phyloP scores from a whole-genome alignment of 2,888 invertebrate genomes.

The Masnerella sp. region DNA sequence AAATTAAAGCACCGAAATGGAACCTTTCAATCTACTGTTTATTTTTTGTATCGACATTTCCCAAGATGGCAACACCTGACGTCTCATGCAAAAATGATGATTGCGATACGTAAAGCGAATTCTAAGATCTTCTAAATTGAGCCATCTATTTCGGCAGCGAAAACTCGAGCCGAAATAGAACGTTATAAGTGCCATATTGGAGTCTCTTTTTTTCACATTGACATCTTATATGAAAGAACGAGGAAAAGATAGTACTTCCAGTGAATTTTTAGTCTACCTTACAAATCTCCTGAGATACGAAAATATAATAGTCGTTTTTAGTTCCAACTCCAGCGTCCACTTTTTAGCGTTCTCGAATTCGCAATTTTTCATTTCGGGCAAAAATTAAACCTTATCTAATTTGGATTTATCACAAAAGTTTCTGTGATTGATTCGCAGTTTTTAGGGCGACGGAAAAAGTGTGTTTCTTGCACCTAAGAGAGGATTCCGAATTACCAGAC shows the following conservation, averaged over 20 bases:
- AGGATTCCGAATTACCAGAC: conserved; percentile 21
- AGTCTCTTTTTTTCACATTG: conserved; percentile 28
- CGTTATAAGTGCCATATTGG: conserved; percentile 28
- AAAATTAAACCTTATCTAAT: not conserved
- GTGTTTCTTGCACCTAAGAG: conserved; percentile 22
- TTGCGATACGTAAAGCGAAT: conserved; percentile 6
- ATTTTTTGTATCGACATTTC: not conserved
- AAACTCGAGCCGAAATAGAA: conserved; percentile 28
- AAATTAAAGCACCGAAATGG: no score
- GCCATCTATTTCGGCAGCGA: conserved; percentile 22
- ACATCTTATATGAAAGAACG: conserved; percentile 19
- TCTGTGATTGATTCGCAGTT: not conserved
- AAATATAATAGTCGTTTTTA: conserved; percentile 24
- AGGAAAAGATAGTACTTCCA: conserved; percentile 21
- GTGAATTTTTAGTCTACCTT: conserved; percentile 25
- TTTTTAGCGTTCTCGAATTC: no score
- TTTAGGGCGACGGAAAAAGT: conserved; percentile 8
- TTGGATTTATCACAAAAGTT: no score
- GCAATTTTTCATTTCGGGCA: not conserved
- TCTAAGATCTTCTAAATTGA: conserved; percentile 10
- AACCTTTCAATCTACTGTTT: no score
- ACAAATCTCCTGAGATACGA: conserved; percentile 10
- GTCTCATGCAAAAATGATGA: conserved; percentile 7
- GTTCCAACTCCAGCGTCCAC: not conserved
- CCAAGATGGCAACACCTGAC: not conserved